These are phyloP conservation scores for Calameuta pallipes DNA, from an alignment of 2,888 invertebrate species.

Conservation along the genomic window DNA sequence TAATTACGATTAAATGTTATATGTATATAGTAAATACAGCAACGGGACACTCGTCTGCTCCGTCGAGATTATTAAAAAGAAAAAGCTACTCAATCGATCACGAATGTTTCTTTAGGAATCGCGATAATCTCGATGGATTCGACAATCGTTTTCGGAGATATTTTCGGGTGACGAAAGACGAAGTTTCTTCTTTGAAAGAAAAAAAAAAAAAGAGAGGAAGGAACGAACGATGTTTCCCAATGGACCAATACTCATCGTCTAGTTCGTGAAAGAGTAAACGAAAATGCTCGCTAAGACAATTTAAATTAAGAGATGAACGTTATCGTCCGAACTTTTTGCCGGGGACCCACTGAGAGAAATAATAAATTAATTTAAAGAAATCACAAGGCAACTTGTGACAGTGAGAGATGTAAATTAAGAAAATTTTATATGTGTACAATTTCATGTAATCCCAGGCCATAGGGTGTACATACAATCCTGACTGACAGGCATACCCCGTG, in stretches of 20 bases:
- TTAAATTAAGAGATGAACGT: not conserved
- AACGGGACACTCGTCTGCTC: not conserved
- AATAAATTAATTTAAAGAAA: not conserved
- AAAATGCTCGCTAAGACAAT: not conserved
- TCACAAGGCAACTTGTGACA: not conserved
- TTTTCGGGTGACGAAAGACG: constrained; percentile 15
- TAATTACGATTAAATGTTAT: not conserved
- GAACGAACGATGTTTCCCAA: constrained; percentile 41
- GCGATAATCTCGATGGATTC: not conserved
- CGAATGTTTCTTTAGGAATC: not conserved
- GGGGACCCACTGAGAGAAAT: not conserved
- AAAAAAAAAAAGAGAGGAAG: not conserved
- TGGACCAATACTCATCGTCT: constrained; percentile 57
- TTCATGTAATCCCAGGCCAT: not conserved
- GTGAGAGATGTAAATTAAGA: not conserved
- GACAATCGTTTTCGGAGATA: constrained; percentile 12
- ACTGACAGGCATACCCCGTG: not conserved
- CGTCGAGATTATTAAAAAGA: not conserved
- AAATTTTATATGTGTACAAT: not conserved
- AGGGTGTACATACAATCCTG: not conserved
- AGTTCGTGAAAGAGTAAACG: constrained; percentile 25
- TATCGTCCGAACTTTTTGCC: not conserved
- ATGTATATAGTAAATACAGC: not conserved
- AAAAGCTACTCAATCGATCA: not conserved
- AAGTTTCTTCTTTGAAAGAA: not conserved